These are phyloP conservation scores for Amphipyra tragopoginis DNA, from an alignment of 2,888 invertebrate species.

Conservation along the genomic window DNA sequence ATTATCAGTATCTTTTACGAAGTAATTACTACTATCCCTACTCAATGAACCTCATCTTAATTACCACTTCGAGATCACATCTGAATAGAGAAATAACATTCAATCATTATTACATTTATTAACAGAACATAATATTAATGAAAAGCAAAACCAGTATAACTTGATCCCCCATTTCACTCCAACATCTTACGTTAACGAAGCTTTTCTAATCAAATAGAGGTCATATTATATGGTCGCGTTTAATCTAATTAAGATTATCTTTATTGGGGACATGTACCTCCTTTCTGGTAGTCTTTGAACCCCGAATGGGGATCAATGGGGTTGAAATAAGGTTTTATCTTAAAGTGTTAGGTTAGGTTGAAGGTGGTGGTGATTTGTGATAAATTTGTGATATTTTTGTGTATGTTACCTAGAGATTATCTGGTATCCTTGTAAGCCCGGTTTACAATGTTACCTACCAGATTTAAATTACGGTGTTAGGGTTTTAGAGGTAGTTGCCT, in stretches of 20 bases:
- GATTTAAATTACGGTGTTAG: no score
- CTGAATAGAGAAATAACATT: conserved; percentile 3
- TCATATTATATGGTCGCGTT: conserved; percentile 41
- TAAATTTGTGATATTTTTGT: background rate
- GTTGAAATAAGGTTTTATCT: conserved; percentile 25
- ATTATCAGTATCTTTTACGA: background rate
- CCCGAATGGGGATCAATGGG: conserved; percentile 36
- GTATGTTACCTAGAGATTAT: background rate
- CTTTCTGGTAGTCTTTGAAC: conserved; percentile 27
- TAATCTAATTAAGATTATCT: conserved; percentile 60
- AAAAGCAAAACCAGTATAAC: conserved; percentile 4
- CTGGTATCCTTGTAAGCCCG: background rate
- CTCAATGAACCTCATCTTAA: background rate
- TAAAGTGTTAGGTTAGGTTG: conserved; percentile 7
- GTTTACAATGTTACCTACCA: background rate
- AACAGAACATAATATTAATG: conserved; percentile 12
- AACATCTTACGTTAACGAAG: conserved; percentile 19
- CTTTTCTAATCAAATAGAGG: conserved; percentile 50
- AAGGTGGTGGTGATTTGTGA: conserved; percentile 6
- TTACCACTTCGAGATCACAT: background rate
- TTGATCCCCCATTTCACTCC: conserved; percentile 18
- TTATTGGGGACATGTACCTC: conserved; percentile 45
- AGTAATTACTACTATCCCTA: background rate
- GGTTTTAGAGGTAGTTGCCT: no score
- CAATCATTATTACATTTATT: conserved; percentile 20